These are phyloP conservation scores for Yponomeuta evonymella DNA, from an alignment of 2,888 invertebrate species.

Conservation along the genomic window DNA sequence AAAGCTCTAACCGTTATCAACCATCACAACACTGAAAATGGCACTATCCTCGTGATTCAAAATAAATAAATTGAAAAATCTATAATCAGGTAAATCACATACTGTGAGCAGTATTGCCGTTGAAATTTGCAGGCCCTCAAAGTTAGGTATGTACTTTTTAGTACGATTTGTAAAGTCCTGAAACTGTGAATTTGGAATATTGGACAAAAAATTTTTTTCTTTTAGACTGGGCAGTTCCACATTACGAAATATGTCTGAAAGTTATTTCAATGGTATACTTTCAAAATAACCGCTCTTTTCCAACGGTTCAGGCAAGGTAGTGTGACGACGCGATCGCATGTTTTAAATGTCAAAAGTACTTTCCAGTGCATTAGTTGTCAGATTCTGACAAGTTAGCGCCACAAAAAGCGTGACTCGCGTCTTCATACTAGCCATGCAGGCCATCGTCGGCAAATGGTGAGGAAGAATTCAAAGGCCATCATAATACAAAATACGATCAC, in stretches of 20 bases:
- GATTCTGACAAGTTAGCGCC: too few species aligned
- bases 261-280: too few species aligned
- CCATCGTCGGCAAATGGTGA: background rate
- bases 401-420: too few species aligned
- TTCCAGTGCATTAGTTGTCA: too few species aligned
- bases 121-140: background rate
- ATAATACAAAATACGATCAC: background rate
- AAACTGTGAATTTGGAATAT: too few species aligned
- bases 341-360: too few species aligned
- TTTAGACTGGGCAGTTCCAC: too few species aligned
- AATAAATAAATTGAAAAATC: slow-evolving; percentile 27
- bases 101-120: slow-evolving; percentile 3
- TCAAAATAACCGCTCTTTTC: background rate
- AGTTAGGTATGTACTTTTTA: background rate
- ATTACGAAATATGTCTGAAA: too few species aligned
- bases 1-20: slow-evolving; percentile 34
- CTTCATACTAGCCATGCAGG: too few species aligned
- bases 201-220: too few species aligned
- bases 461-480: background rate
- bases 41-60: slow-evolving; percentile 51
- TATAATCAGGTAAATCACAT: slow-evolving; percentile 9
- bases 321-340: too few species aligned
- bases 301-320: background rate
- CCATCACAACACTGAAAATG: slow-evolving; percentile 51
- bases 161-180: background rate